A percentile compares a stretch with the other conserved stretches of the same genome.
Evolutionary conservation across 2,888 invertebrate species (phyloP).

Genomic region (Cerastoderma edule): DNA sequence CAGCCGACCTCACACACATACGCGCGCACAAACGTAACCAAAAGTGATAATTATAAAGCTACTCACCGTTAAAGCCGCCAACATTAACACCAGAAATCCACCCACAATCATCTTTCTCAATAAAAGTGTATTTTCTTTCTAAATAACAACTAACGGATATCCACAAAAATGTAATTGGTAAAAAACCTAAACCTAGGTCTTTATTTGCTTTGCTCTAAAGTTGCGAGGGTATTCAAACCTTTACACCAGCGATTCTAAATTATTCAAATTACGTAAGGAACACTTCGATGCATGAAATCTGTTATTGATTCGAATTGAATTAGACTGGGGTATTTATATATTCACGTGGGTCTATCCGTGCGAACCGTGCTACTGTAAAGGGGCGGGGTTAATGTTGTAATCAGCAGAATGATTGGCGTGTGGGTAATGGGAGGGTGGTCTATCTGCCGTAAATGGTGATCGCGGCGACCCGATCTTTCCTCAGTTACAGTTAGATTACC

Average conservation of each 20-base stretch:
- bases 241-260: not conserved
- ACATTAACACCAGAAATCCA: conserved; percentile 17
- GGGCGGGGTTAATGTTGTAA: conserved; percentile 12
- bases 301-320: conserved; percentile 17
- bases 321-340: conserved; percentile 13
- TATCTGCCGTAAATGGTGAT: conserved; percentile 3
- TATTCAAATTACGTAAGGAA: conserved; percentile 18
- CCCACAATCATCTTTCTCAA: conserved; percentile 4
- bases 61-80: conserved; percentile 6
- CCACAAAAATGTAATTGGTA: no score
- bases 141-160: no score
- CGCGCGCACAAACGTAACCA: no score
- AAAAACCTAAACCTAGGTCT: no score
- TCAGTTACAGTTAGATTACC: not conserved
- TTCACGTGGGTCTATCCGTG: conserved; percentile 9
- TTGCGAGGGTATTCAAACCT: conserved; percentile 12
- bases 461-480: conserved; percentile 1
- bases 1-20: no score
- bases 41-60: no score
- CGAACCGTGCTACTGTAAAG: not conserved
- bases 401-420: conserved; percentile 1
- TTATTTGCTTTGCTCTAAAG: no score
- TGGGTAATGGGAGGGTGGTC: not conserved
- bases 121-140: no score
- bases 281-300: conserved; percentile 8